phyloP scores from a whole-genome alignment of 2,888 invertebrate species.

The Drosophila silvestris region DNA sequence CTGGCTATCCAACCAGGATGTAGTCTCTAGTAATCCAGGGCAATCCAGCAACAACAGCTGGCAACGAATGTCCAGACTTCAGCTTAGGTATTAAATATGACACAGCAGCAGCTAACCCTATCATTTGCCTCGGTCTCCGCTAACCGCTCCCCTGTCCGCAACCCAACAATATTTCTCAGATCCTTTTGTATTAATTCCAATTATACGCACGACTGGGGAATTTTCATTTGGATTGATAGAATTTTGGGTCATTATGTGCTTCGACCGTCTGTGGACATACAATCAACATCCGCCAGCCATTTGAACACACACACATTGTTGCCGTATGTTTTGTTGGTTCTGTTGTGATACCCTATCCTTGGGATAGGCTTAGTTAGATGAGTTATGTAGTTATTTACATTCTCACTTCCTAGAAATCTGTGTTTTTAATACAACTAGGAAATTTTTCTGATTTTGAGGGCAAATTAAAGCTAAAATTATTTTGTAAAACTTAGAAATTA shows the following conservation, averaged over 20 bases:
- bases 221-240: conserved; percentile 79
- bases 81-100: conserved; percentile 52
- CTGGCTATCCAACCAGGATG: conserved; percentile 10
- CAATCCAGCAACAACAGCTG: conserved; percentile 7
- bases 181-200: conserved; percentile 83
- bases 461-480: neutral
- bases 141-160: neutral
- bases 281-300: conserved; percentile 57
- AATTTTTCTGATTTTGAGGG: neutral
- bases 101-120: conserved; percentile 33
- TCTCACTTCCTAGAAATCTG: no score
- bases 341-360: conserved; percentile 28
- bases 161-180: conserved; percentile 53
- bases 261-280: conserved; percentile 29
- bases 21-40: neutral
- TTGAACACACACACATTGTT: conserved; percentile 44
- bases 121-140: conserved; percentile 9
- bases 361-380: no score
- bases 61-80: conserved; percentile 1
- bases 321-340: conserved; percentile 21
- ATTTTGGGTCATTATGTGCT: conserved; percentile 77
- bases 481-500: neutral
- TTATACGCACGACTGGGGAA: conserved; percentile 83
- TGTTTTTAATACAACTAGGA: neutral
- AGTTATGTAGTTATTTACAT: neutral